Base-by-base conservation (phyloP, 2,797 vertebrate genomes). In the Avahi laniger region DNA sequence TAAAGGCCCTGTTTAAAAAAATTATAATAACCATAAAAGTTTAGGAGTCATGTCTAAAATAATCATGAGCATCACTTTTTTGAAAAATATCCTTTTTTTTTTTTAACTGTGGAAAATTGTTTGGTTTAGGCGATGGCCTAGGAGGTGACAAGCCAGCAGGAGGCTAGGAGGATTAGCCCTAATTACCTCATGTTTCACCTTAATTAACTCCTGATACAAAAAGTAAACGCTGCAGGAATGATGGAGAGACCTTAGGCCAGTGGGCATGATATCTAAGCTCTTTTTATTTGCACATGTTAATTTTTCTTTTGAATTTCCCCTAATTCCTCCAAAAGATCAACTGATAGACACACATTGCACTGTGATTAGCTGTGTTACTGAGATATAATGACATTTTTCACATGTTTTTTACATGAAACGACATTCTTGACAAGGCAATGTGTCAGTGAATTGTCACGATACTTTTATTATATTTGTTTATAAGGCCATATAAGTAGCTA, bases 161-260 rank as follows among this genome's bases (percentile, higher is more conserved):
- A 98, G 95, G 98, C 97, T 97, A 92, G 78, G 91, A 98, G 98
- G 98, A 98, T 99, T 99, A 99, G 97, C 96, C 97, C 97, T 98
- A 98, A 99, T 99, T 99, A 99, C 97, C 98, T 98, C 98, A 98
- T 98, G 98, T 98, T 99, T 99, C 98, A 98, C 98, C 98, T 99
- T 99, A 98, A 99, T 99, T 99, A 99, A 98, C 98, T 98, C 98
- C 92, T 98, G 98, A 98, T 98, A 98, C 98, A 98, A 98, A 99
- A 99, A 98, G 97, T 98, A 98, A 98, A 98, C 90, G 85, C 98
- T n/a, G 93, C 97, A 98, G 98, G 98, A 98, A 98, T 98, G 96
- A 98, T 97, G 89, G 93, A 1, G 20, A 98, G 98, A 98, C 98
- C 98, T 97, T 95, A 98, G 98, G 98, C 98, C 98, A 97, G 94